A percentile compares a stretch with the other conserved stretches of the same genome.
Evolutionary conservation across 30 jellyfish, hydroid and myxozoan genomes (phyloP).

Genomic region (Aurelia coerulea): DNA sequence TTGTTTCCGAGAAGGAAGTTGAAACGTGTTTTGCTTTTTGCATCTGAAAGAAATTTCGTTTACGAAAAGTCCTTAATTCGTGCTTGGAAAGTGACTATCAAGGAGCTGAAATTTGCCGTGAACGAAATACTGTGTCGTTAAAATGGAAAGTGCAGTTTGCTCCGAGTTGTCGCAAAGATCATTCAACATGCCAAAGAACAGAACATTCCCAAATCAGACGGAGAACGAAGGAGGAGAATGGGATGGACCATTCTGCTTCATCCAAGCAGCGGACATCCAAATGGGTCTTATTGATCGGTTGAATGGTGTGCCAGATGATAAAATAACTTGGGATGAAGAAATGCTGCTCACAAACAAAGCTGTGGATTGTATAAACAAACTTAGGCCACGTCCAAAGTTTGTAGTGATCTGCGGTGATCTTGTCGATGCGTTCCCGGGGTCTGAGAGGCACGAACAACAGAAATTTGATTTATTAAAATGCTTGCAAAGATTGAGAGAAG

Average conservation of each 20-base stretch:
- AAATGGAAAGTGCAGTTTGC: too few species aligned
- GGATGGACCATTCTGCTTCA: constrained; percentile 70
- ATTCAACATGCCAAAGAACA: background rate
- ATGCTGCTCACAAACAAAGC: constrained; percentile 77
- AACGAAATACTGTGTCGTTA: too few species aligned
- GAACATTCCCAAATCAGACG: constrained; percentile 38
- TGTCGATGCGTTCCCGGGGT: constrained; percentile 85
- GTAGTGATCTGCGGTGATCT: constrained; percentile 91
- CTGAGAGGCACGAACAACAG: constrained; percentile 58
- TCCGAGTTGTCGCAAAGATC: too few species aligned
- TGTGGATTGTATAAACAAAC: constrained; percentile 52
- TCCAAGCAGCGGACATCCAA: constrained; percentile 94
- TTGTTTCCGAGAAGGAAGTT: too few species aligned
- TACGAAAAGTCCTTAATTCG: too few species aligned
- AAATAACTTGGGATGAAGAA: constrained; percentile 82
- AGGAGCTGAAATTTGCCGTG: too few species aligned
- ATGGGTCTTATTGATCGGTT: constrained; percentile 88
- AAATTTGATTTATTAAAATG: constrained; percentile 57
- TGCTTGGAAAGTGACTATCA: too few species aligned
- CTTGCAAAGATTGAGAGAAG: constrained; percentile 43
- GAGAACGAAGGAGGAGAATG: constrained; percentile 34
- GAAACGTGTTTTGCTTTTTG: too few species aligned
- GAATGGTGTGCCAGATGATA: constrained; percentile 78
- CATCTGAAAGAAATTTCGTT: too few species aligned
- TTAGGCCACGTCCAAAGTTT: constrained; percentile 83